phyloP scores from a whole-genome alignment of 2,888 invertebrate species.

The Aspidiotus rigidus region DNA sequence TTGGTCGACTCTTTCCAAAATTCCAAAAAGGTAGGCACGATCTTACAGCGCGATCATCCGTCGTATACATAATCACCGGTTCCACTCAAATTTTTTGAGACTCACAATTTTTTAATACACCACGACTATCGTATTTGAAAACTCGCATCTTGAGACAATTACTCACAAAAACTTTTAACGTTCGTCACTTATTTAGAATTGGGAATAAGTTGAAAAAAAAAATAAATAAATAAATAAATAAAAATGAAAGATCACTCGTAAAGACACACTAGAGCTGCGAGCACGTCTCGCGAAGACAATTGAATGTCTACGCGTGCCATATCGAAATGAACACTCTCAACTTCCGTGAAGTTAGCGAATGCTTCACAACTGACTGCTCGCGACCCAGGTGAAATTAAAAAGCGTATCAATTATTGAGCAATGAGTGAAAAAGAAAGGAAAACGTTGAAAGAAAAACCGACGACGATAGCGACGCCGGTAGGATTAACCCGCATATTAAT shows the following conservation, averaged over 20 bases:
- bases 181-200: too few species aligned
- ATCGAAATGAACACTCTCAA: conserved; percentile 13
- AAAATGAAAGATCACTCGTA: too few species aligned
- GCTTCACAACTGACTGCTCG: conserved; percentile 7
- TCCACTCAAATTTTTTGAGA: neutral
- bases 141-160: too few species aligned
- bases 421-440: conserved; percentile 8
- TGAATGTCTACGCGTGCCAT: conserved; percentile 15
- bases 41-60: conserved; percentile 27
- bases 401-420: conserved; percentile 26
- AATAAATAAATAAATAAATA: too few species aligned
- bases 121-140: neutral
- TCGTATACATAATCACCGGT: neutral
- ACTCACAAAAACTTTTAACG: too few species aligned
- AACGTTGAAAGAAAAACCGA: neutral
- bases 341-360: conserved; percentile 13
- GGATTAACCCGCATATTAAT: conserved; percentile 22
- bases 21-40: conserved; percentile 34
- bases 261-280: too few species aligned
- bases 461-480: neutral
- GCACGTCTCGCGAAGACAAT: neutral
- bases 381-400: conserved; percentile 31
- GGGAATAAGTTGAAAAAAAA: too few species aligned
- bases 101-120: neutral
- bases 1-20: conserved; percentile 44